phyloP scores from a whole-genome alignment of 2,888 invertebrate species.

The Dryobota labecula region DNA sequence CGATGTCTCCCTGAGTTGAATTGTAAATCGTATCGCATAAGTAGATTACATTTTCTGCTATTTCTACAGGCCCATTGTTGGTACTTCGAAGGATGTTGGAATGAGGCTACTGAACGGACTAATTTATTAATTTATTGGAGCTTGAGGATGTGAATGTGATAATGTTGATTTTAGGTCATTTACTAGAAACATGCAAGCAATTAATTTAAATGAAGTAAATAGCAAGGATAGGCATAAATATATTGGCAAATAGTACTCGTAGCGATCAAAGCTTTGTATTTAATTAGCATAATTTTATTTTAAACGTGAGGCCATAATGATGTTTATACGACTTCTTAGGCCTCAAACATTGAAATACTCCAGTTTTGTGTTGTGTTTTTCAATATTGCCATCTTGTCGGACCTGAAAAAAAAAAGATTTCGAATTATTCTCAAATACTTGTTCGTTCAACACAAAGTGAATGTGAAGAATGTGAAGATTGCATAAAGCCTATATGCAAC shows the following conservation, averaged over 20 bases:
- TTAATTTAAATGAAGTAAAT: not conserved
- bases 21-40: constrained; percentile 71
- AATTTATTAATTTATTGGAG: constrained; percentile 52
- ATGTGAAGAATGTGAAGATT: constrained; percentile 50
- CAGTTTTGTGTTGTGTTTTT: not conserved
- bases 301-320: not conserved
- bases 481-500: constrained; percentile 55
- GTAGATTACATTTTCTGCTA: constrained; percentile 69
- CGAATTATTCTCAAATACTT: constrained; percentile 16
- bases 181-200: not conserved
- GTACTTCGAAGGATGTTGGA: constrained; percentile 51
- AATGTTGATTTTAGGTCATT: constrained; percentile 24
- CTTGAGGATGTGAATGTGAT: constrained; percentile 33
- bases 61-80: constrained; percentile 63
- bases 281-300: not conserved
- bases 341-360: not conserved
- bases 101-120: constrained; percentile 56
- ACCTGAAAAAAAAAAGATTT: constrained; percentile 9
- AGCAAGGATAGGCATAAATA: not conserved
- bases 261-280: not conserved
- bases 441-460: constrained; percentile 19
- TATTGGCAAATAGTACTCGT: no score
- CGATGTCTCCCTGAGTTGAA: constrained; percentile 79
- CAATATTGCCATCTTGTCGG: not conserved
- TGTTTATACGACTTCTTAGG: no score